Evolutionary conservation across 2,113 vertebrate genomes (phyloP).

Genomic region (Odocoileus virginianus): DNA sequence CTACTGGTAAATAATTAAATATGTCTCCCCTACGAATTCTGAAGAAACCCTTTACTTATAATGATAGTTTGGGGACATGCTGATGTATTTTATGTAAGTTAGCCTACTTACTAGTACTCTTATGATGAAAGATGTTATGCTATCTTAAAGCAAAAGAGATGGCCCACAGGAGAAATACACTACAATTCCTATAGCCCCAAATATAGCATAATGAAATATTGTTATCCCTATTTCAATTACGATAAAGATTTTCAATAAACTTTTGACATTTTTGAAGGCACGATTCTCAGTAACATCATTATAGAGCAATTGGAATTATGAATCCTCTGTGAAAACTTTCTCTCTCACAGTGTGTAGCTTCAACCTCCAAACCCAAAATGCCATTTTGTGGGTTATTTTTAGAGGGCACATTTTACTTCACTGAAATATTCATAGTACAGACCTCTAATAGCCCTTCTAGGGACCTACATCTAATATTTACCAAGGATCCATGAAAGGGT

Average conservation of each 20-base stretch:
- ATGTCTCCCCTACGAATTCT: background rate
- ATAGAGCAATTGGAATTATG: background rate
- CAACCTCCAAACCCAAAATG: background rate
- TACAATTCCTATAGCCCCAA: background rate
- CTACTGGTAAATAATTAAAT: constrained; percentile 48
- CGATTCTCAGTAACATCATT: background rate
- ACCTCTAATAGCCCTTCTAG: background rate
- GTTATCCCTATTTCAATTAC: background rate
- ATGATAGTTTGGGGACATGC: background rate
- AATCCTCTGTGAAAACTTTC: background rate
- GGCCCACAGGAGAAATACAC: background rate
- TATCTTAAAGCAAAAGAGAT: background rate
- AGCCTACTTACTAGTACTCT: background rate
- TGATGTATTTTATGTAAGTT: constrained; percentile 20
- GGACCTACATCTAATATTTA: background rate
- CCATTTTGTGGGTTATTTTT: background rate
- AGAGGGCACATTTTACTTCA: background rate
- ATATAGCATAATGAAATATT: background rate
- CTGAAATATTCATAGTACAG: background rate
- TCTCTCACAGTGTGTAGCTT: background rate
- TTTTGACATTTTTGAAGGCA: constrained; percentile 34
- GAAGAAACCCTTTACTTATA: background rate
- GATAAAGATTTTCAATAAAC: constrained; percentile 42
- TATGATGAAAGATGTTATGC: background rate
- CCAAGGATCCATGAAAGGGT: background rate